A percentile compares a stretch with the other conserved stretches of the same genome.
Conservation (phyloP, 2,888 invertebrate genomes). For the Torymus aiolomorphi region DNA sequence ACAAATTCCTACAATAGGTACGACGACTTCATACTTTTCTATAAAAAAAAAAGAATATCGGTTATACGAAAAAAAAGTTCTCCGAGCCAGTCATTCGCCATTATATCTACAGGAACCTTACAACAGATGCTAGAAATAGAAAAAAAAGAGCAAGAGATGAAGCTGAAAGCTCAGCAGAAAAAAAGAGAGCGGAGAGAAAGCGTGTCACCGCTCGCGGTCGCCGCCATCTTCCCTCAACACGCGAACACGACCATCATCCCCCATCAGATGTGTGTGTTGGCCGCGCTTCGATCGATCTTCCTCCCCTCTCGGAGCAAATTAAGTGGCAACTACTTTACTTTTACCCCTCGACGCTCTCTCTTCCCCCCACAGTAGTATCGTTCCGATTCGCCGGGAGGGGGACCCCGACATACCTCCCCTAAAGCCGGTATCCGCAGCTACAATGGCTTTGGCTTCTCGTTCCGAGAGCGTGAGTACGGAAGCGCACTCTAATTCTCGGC, state of each 20-base stretch:
- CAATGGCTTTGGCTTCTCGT: slow-evolving; percentile 10
- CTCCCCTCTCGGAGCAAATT: slow-evolving; percentile 65
- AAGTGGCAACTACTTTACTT: slow-evolving; percentile 72
- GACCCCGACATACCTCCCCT: not conserved
- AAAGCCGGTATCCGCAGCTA: slow-evolving; percentile 5
- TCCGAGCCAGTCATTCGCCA: too few relatives aligned
- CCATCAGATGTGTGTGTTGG: slow-evolving; percentile 5
- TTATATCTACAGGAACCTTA: too few relatives aligned
- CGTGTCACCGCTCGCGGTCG: not conserved
- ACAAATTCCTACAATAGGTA: slow-evolving; percentile 14
- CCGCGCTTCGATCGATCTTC: slow-evolving; percentile 31
- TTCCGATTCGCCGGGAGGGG: not conserved
- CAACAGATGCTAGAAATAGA: not conserved
- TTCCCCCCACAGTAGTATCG: not conserved
- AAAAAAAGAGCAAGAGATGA: not conserved
- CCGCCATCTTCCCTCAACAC: slow-evolving; percentile 23
- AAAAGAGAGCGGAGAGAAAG: not conserved
- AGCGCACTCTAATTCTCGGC: slow-evolving; percentile 64
- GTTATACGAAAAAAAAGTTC: not conserved
- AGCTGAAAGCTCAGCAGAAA: not conserved
- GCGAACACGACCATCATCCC: not conserved
- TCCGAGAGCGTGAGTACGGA: slow-evolving; percentile 53
- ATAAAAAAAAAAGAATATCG: not conserved
- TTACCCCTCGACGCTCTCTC: not conserved
- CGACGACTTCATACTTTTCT: not conserved